Conservation (phyloP, 2,797 vertebrate genomes). For the Synaphobranchus kaupii region DNA sequence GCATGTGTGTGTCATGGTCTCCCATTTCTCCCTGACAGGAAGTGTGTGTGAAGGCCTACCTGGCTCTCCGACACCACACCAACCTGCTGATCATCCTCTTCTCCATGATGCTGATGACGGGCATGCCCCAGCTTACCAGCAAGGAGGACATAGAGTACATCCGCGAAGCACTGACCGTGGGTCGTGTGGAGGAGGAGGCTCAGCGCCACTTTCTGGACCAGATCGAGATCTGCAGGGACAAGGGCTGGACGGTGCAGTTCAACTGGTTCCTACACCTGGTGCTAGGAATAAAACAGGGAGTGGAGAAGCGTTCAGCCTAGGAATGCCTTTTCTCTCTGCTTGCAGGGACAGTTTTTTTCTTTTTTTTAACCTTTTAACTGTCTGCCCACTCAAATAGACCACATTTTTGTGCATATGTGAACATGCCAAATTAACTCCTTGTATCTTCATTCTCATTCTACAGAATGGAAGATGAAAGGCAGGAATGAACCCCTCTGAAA, state of each 20-base stretch:
- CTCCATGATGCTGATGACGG: constrained; percentile 99
- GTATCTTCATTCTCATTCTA: too few relatives aligned
- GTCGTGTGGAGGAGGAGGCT: constrained; percentile 86
- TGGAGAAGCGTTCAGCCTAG: constrained; percentile 92
- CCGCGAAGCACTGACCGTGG: constrained; percentile 90
- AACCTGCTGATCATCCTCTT: constrained; percentile 97
- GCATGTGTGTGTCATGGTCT: constrained; percentile 59
- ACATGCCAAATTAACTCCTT: too few relatives aligned
- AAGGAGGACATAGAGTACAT: constrained; percentile 98
- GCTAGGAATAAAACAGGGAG: constrained; percentile 95
- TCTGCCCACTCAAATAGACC: background rate
- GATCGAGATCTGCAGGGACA: constrained; percentile 97
- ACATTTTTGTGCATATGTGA: background rate
- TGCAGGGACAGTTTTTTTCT: background rate
- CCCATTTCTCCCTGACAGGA: constrained; percentile 68
- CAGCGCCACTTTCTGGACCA: constrained; percentile 95
- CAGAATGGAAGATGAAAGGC: too few relatives aligned
- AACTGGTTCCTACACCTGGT: constrained; percentile 99
- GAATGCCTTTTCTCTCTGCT: background rate
- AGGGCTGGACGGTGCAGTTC: constrained; percentile 98
- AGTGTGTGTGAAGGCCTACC: constrained; percentile 90
- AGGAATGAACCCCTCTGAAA: too few relatives aligned
- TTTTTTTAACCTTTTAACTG: background rate
- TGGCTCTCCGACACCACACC: constrained; percentile 94
- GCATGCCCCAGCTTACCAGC: constrained; percentile 96